These are phyloP conservation scores for Colletes gigas DNA, from an alignment of 1,140 invertebrate genomes.

Conservation along the genomic window DNA sequence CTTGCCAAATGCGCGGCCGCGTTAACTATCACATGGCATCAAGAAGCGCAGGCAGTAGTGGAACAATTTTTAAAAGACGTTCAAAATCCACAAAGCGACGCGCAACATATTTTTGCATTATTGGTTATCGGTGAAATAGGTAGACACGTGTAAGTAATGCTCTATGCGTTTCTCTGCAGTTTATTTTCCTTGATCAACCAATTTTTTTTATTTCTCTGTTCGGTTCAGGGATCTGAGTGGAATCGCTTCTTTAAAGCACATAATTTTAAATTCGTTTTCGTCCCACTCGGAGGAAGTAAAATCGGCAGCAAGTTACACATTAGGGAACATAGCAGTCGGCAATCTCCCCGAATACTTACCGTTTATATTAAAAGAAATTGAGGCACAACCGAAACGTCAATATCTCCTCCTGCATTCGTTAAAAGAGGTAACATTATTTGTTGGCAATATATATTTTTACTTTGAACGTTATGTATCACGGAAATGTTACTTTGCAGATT, in stretches of 20 bases:
- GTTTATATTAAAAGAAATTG: conserved; percentile 96
- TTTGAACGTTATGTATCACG: neutral
- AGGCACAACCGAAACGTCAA: conserved; percentile 95
- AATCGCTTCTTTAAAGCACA: conserved; percentile 87
- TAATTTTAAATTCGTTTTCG: conserved; percentile 89
- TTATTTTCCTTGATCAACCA: neutral
- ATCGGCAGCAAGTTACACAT: conserved; percentile 97
- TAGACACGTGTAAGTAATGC: conserved; percentile 89
- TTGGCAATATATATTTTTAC: neutral
- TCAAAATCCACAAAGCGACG: conserved; percentile 87
- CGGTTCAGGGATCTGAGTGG: conserved; percentile 91
- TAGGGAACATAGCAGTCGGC: conserved; percentile 97
- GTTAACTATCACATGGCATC: conserved; percentile 89
- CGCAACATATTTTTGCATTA: conserved; percentile 94
- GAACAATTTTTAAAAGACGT: conserved; percentile 93
- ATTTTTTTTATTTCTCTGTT: conserved; percentile 28
- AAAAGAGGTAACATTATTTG: conserved; percentile 89
- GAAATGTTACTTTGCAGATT: conserved; percentile 82
- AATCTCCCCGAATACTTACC: conserved; percentile 97
- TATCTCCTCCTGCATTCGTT: conserved; percentile 98
- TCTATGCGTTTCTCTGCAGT: neutral
- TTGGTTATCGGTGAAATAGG: conserved; percentile 98
- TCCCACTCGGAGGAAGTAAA: conserved; percentile 94
- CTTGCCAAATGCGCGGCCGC: conserved; percentile 97
- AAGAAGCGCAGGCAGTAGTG: conserved; percentile 90